Evolutionary conservation across 2,888 invertebrate species (phyloP).

Genomic region (Synergus itoensis): DNA sequence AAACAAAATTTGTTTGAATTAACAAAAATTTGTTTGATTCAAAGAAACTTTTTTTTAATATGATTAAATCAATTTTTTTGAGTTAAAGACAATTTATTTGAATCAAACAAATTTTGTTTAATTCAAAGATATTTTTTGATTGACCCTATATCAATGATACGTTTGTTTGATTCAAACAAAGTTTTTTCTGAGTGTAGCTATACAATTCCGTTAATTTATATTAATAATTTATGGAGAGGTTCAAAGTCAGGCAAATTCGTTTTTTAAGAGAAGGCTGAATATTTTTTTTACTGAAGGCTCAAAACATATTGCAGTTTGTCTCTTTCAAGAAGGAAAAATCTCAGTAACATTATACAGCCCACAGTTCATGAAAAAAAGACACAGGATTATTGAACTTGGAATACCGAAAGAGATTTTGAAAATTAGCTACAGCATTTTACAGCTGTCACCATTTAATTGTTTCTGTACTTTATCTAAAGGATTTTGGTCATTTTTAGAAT

Average conservation of each 20-base stretch:
- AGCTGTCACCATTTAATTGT: neutral
- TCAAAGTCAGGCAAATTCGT: neutral
- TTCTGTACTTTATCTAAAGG: neutral
- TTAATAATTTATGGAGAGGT: neutral
- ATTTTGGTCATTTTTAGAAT: conserved; percentile 14
- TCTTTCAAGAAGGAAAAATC: neutral
- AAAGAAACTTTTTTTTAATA: too few species aligned
- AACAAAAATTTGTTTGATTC: too few species aligned
- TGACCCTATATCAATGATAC: too few species aligned
- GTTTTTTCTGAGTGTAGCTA: too few species aligned
- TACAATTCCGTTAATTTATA: too few species aligned
- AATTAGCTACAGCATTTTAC: neutral
- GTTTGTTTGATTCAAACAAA: too few species aligned
- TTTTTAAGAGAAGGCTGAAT: neutral
- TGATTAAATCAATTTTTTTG: too few species aligned
- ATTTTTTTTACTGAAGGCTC: neutral
- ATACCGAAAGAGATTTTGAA: neutral
- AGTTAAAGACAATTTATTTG: too few species aligned
- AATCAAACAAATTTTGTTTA: too few species aligned
- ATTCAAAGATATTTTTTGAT: too few species aligned
- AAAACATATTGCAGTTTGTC: neutral
- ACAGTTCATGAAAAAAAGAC: neutral
- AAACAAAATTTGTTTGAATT: too few species aligned
- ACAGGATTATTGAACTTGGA: neutral
- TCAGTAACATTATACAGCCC: conserved; percentile 7